These are phyloP conservation scores for Acrobeloides nanus DNA, from an alignment of 2,888 invertebrate genomes.

Conservation along the genomic window DNA sequence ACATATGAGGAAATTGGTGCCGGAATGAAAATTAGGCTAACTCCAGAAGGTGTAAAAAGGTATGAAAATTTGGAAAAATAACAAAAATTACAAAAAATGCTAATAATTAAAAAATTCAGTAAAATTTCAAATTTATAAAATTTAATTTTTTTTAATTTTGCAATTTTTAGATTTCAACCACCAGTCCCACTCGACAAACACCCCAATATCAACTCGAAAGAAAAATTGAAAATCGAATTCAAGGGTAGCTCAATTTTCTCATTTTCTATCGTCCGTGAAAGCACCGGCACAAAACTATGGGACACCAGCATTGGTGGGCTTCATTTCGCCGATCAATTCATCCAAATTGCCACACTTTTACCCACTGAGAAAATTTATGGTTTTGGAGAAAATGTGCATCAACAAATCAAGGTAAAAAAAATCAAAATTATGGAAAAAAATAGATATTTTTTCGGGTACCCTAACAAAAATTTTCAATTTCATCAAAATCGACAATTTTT, in stretches of 20 bases:
- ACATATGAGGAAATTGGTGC: conserved; percentile 25
- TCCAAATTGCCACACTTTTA: conserved; percentile 23
- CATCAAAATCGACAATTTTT: neutral
- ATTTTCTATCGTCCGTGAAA: conserved; percentile 29
- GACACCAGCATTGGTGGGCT: conserved; percentile 40
- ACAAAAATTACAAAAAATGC: no score
- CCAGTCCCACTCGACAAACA: conserved; percentile 24
- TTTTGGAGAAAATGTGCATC: conserved; percentile 24
- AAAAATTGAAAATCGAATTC: no score
- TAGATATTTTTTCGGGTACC: neutral
- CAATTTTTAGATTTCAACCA: conserved; percentile 32
- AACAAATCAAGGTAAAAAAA: conserved; percentile 6
- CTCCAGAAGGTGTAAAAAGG: no score
- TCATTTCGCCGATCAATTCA: conserved; percentile 21
- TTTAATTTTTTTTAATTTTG: no score
- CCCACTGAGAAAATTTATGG: conserved; percentile 24
- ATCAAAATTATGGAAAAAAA: neutral
- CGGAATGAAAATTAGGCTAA: conserved; percentile 26
- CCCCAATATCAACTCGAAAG: conserved; percentile 20
- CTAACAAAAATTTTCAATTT: no score
- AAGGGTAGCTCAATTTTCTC: no score
- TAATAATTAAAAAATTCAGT: no score
- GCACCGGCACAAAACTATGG: conserved; percentile 30
- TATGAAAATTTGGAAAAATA: no score
- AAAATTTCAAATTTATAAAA: no score